Base-by-base conservation (phyloP, 2,797 vertebrate species). In the Emys orbicularis region DNA sequence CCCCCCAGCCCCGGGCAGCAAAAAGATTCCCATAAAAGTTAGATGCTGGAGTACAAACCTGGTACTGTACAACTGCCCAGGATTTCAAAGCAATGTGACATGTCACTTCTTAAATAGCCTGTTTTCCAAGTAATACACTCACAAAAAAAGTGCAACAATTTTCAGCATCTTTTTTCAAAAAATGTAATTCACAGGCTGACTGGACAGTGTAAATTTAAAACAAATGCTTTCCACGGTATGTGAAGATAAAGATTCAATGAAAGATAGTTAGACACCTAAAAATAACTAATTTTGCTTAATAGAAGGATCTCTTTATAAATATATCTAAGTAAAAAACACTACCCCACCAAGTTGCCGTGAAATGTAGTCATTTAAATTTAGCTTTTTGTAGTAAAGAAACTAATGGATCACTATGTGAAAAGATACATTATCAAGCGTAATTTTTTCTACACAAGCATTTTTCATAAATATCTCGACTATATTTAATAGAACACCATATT, bases 281-380 rank as follows among this genome's bases (percentile, higher is more conserved):
- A 96, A 92, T 8, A 94, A 87, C 82, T 76, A 37, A 84, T 37
- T 87, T 83, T 54, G 25, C 57, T 96, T 61, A 88, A 87, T 65
- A 89, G 27, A 41, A 96, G 54, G n/a, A 15, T 94, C 6, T 41
- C 80, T 44, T 84, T 79, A 23, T 56, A 89, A 12, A 52, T 1
- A 2, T 6, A 27, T 12, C 0, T 37, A 87, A 93, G 54, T 91
- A 89, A 85, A 89, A 54, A 74, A 93, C 89, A 91, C 59, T 41
- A 93, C 65, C 81, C 74, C 94, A 84, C 76, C 68, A 59, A 94
- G 92, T 44, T 23, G 29, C 87, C 18, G 7, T 12, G 80, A 96
- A 88, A 94, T 74, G 50, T 16, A 86, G 90, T 93, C 8, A 12
- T 31, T 91, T 88, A 10, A 92, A 68, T 83, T 79, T 89, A n/a